Evolutionary conservation across 2,113 vertebrate genomes (phyloP).

Genomic region (Phoenicopterus ruber): DNA sequence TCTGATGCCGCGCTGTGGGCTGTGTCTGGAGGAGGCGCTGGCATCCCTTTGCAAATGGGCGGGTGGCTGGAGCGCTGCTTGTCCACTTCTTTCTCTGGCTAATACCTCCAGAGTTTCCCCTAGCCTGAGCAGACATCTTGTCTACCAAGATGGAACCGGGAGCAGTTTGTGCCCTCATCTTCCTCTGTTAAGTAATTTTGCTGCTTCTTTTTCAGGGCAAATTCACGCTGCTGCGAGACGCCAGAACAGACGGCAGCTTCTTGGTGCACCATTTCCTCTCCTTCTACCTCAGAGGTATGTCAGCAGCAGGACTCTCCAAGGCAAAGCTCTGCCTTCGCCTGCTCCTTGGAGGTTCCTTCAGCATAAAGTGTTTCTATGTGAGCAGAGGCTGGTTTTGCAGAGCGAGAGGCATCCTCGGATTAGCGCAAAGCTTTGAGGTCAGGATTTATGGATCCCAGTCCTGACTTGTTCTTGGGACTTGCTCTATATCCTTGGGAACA

Average conservation of each 20-base stretch:
- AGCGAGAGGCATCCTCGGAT: rapidly evolving
- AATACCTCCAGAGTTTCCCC: neutral
- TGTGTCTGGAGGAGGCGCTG: rapidly evolving
- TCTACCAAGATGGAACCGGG: neutral
- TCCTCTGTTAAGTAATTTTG: neutral
- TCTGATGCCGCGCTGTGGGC: rapidly evolving
- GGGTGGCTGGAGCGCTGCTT: neutral
- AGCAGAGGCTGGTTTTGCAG: neutral
- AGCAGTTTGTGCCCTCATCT: neutral
- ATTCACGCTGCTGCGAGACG: conserved; percentile 82
- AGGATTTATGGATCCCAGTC: neutral
- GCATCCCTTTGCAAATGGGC: neutral
- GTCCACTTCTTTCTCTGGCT: neutral
- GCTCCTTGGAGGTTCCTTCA: neutral
- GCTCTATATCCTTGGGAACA: neutral
- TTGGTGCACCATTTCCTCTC: conserved; percentile 93
- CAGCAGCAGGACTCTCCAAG: neutral
- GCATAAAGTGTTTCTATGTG: rapidly evolving
- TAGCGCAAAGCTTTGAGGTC: neutral
- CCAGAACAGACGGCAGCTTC: conserved; percentile 87
- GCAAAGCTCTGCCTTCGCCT: neutral
- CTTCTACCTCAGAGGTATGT: conserved; percentile 88
- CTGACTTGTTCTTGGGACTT: neutral
- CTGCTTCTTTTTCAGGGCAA: conserved; percentile 72
- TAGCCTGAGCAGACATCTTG: neutral